Conservation (phyloP, 1,140 invertebrate species). For the Drosophila leontia region DNA sequence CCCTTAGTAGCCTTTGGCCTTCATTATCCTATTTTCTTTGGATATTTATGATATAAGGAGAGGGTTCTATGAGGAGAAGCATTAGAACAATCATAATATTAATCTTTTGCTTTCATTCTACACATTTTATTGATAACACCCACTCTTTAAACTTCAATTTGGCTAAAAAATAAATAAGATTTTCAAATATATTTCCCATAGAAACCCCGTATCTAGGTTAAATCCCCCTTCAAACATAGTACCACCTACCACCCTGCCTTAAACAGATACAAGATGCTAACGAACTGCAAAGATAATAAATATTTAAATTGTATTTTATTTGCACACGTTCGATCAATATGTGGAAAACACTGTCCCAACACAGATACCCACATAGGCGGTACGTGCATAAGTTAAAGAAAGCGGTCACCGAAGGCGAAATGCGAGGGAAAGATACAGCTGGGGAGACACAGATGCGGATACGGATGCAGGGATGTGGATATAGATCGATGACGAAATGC, state of each 20-base stretch:
- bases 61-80: too few relatives aligned
- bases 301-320: slow-evolving; percentile 84
- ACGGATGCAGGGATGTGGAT: slow-evolving; percentile 58
- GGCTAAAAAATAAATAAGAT: neutral
- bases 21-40: neutral
- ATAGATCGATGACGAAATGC: slow-evolving; percentile 59
- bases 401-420: slow-evolving; percentile 36
- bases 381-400: slow-evolving; percentile 56
- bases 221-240: neutral
- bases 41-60: too few relatives aligned
- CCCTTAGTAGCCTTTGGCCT: neutral
- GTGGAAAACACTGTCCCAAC: slow-evolving; percentile 56
- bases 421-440: slow-evolving; percentile 15
- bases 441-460: slow-evolving; percentile 49
- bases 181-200: too few relatives aligned
- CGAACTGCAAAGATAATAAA: slow-evolving; percentile 84
- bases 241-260: slow-evolving; percentile 32
- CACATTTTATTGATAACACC: neutral
- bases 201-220: slow-evolving; percentile 7
- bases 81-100: too few relatives aligned
- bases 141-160: neutral
- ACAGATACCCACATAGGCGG: slow-evolving; percentile 14
- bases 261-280: slow-evolving; percentile 83
- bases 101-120: too few relatives aligned
- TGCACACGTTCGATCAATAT: slow-evolving; percentile 84